phyloP scores from a whole-genome alignment of 2,888 invertebrate species.

The Caenorhabditis becei region DNA sequence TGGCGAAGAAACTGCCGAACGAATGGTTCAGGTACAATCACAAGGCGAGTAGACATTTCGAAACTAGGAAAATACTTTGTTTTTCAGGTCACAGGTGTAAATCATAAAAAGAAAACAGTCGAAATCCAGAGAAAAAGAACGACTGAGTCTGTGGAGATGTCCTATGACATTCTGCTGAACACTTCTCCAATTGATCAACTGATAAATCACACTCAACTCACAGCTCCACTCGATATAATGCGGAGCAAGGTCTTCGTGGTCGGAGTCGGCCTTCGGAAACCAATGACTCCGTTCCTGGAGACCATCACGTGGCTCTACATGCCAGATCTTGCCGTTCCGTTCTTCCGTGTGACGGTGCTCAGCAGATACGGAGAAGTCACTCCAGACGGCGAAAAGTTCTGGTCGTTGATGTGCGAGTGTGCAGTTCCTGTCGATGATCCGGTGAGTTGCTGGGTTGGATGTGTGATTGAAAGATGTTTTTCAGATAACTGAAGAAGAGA shows the following conservation, averaged over 20 bases:
- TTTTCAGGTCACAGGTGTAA: slow-evolving; percentile 49
- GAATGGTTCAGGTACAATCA: slow-evolving; percentile 79
- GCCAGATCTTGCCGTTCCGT: slow-evolving; percentile 80
- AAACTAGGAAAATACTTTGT: not conserved
- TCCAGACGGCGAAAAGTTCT: slow-evolving; percentile 79
- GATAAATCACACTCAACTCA: slow-evolving; percentile 76
- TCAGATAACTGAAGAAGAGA: slow-evolving; percentile 75
- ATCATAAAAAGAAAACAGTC: slow-evolving; percentile 69
- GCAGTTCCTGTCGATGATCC: slow-evolving; percentile 77
- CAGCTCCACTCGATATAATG: slow-evolving; percentile 72
- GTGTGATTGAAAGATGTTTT: slow-evolving; percentile 2
- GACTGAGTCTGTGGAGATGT: slow-evolving; percentile 56
- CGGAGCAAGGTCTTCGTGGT: slow-evolving; percentile 80
- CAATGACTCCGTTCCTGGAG: slow-evolving; percentile 78
- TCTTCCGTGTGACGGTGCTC: slow-evolving; percentile 80
- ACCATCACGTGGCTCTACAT: slow-evolving; percentile 81
- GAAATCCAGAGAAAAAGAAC: slow-evolving; percentile 65
- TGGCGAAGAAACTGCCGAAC: slow-evolving; percentile 77
- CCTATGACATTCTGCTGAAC: slow-evolving; percentile 78
- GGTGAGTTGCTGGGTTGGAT: slow-evolving; percentile 49
- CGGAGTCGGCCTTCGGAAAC: slow-evolving; percentile 78
- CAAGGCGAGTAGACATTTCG: slow-evolving; percentile 58
- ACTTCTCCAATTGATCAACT: slow-evolving; percentile 79
- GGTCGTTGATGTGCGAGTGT: slow-evolving; percentile 81
- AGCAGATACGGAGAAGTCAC: slow-evolving; percentile 80